phyloP scores from a whole-genome alignment of 2,888 invertebrate genomes.

The Selenia dentaria region DNA sequence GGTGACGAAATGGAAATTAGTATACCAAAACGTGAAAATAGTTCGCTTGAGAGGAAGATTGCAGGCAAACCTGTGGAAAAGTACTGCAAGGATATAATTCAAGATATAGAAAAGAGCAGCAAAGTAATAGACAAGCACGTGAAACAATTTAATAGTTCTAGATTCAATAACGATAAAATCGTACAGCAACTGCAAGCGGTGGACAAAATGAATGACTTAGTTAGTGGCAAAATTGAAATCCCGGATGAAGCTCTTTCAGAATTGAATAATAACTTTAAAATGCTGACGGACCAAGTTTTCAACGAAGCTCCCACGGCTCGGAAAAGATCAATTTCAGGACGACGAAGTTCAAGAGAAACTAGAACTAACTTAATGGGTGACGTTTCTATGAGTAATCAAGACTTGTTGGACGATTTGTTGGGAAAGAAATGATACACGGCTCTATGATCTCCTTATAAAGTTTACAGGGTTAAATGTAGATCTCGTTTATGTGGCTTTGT shows the following conservation, averaged over 20 bases:
- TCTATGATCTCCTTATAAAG: constrained; percentile 7
- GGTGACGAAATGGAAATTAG: constrained; percentile 41
- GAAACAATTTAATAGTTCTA: constrained; percentile 70
- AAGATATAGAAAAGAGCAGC: constrained; percentile 72
- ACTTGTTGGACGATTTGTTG: constrained; percentile 69
- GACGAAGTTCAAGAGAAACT: constrained; percentile 51
- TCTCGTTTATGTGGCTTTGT: constrained; percentile 9
- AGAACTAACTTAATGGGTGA: constrained; percentile 62
- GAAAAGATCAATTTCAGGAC: constrained; percentile 63
- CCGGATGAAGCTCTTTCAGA: constrained; percentile 61
- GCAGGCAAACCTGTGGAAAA: constrained; percentile 65
- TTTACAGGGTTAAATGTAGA: constrained; percentile 8
- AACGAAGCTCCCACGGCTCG: constrained; percentile 47
- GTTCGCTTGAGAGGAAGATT: constrained; percentile 49
- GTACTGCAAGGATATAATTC: constrained; percentile 74
- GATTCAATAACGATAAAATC: constrained; percentile 75
- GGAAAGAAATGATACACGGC: constrained; percentile 72
- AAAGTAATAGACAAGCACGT: constrained; percentile 80
- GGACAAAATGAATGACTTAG: constrained; percentile 76
- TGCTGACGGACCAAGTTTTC: constrained; percentile 65
- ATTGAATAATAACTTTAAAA: constrained; percentile 73
- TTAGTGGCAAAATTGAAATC: constrained; percentile 62
- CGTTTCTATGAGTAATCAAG: constrained; percentile 68
- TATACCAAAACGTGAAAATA: constrained; percentile 42
- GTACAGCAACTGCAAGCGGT: constrained; percentile 77